Percentiles rank a stretch among this genome's conserved stretches.
phyloP scores from a whole-genome alignment of 2,797 vertebrate species.

The Halcyon leucocephala region DNA sequence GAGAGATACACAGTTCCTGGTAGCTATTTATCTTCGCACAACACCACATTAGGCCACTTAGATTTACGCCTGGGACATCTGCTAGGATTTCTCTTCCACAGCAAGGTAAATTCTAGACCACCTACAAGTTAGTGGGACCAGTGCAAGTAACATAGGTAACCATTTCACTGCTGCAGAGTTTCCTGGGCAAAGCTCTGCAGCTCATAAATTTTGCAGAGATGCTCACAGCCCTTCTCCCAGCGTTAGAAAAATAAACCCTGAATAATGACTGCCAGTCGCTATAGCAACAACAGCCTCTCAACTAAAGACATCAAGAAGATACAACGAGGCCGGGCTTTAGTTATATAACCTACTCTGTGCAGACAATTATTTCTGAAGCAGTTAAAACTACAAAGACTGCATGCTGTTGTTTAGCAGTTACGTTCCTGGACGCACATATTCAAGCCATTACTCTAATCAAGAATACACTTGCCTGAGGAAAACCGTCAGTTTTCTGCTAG shows the following conservation, averaged over 20 bases:
- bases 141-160: background rate
- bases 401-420: background rate
- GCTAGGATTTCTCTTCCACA: background rate
- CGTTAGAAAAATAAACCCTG: background rate
- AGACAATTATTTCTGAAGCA: background rate
- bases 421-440: background rate
- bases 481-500: conserved; percentile 17
- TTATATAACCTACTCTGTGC: background rate
- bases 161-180: background rate
- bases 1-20: background rate
- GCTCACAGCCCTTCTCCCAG: background rate
- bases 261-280: background rate
- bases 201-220: background rate
- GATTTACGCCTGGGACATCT: background rate
- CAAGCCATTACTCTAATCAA: background rate
- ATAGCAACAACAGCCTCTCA: conserved; percentile 10
- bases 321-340: background rate
- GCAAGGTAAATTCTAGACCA: background rate
- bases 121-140: background rate
- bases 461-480: background rate
- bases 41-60: background rate
- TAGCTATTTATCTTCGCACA: background rate
- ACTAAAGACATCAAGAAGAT: background rate
- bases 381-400: conserved; percentile 3
- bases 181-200: background rate